Evolutionary conservation across 2,888 invertebrate genomes (phyloP), one percentile per base, ranked within the genome.

Genomic region (Zygogramma bicolorata): DNA sequence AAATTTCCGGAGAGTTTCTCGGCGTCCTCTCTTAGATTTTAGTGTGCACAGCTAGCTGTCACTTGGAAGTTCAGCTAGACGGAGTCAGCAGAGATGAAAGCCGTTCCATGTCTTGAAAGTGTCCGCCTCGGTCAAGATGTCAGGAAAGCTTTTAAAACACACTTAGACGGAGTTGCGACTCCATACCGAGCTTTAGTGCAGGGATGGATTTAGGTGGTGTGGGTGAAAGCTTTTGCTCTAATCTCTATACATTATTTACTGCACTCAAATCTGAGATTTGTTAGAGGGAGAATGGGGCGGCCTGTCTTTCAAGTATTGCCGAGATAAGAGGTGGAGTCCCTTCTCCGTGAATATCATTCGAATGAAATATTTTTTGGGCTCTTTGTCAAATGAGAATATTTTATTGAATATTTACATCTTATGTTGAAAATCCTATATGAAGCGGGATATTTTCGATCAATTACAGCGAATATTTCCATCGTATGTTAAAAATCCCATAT

Each of bases 71-170:
- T 80, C 78, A 77, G 71, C 76, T 77, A 76, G 81, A 81, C 79
- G 76, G 74, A 78, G 75, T 71, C 75, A 72, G 79, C 78, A 80
- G 81, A 84, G 85, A 85, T 87, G 87, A 88, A 87, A 88, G 87
- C 88, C 83, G 85, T 88, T 88, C 82, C 88, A 82, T 88, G 88
- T 88, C 86, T 85, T 58, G 85, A 81, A 83, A 85, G 84, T 86
- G 87, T 87, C 87, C 87, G 87, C 84, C 85, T 86, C 86, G 88
- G 87, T 87, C 87, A 87, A 87, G 87, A 87, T 87, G 88, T 87
- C 87, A 87, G 86, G 85, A 86, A 87, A 86, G 87, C 87, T 88
- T 88, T 88, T 87, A 88, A 87, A 87, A 86, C 86, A 86, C 87
- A 85, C 84, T 85, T 85, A 85, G 80, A 79, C 76, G 78, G 71